phyloP scores from a whole-genome alignment of 2,113 vertebrate genomes.

The Candoia aspera region DNA sequence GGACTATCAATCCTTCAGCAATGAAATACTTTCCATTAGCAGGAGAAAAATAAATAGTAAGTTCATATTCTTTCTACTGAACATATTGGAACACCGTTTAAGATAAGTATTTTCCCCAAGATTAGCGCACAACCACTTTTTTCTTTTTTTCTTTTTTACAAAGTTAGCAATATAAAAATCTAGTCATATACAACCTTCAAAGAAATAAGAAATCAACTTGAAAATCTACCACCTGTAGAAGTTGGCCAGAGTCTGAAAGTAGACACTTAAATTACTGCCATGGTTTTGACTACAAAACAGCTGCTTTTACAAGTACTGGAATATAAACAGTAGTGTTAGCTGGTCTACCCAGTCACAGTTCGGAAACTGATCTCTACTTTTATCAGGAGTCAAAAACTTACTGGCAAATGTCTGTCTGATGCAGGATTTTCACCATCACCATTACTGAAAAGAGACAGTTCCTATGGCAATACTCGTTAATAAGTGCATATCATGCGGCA shows the following conservation, averaged over 20 bases:
- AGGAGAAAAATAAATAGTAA: constrained; percentile 41
- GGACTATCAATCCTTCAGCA: constrained; percentile 48
- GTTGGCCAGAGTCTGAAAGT: constrained; percentile 70
- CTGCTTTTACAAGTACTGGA: constrained; percentile 61
- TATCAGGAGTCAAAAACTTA: constrained; percentile 68
- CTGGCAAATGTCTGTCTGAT: constrained; percentile 62
- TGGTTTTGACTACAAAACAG: constrained; percentile 71
- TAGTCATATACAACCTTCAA: constrained; percentile 78
- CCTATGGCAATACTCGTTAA: constrained; percentile 88
- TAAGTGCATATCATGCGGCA: constrained; percentile 95
- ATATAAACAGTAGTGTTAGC: constrained; percentile 58
- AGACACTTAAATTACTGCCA: constrained; percentile 74
- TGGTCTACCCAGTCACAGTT: constrained; percentile 67
- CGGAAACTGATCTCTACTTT: constrained; percentile 72
- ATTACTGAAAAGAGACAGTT: constrained; percentile 85
- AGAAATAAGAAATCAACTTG: constrained; percentile 76
- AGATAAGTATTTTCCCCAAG: constrained; percentile 53
- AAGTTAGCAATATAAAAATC: constrained; percentile 79
- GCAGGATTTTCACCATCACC: constrained; percentile 73
- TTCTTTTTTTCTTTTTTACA: constrained; percentile 73
- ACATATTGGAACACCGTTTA: constrained; percentile 57
- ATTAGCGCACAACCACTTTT: constrained; percentile 70
- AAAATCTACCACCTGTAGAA: constrained; percentile 69
- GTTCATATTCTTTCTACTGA: constrained; percentile 55
- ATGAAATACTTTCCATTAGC: constrained; percentile 39